A percentile compares a stretch with the other conserved stretches of the same genome.
phyloP scores from a whole-genome alignment of 2,113 vertebrate species.

The Rhinolophus ferrumequinum region DNA sequence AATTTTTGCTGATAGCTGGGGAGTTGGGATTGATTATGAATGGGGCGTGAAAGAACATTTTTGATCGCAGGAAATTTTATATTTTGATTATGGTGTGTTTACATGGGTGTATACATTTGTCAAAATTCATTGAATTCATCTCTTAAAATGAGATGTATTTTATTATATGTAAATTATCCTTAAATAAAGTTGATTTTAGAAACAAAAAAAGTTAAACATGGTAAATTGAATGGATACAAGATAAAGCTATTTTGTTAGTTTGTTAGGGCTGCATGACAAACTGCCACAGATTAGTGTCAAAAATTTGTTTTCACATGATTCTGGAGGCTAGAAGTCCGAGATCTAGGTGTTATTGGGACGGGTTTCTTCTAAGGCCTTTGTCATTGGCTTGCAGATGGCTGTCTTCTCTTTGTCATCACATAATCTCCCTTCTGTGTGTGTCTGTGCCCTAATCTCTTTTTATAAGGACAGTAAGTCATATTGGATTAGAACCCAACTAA shows the following conservation, averaged over 20 bases:
- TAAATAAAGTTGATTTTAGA: slow-evolving; percentile 16
- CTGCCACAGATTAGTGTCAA: background rate
- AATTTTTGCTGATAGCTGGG: background rate
- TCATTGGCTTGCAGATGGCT: background rate
- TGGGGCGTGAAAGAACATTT: background rate
- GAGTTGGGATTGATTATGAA: background rate
- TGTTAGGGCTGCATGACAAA: background rate
- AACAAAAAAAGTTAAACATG: background rate
- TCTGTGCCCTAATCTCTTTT: background rate
- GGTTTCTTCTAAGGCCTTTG: background rate
- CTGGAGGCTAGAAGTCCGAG: background rate
- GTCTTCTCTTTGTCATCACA: background rate
- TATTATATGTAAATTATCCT: background rate
- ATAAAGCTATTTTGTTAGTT: background rate
- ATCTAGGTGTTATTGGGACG: background rate
- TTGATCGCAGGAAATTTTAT: background rate
- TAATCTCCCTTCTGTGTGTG: background rate
- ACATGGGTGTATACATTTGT: background rate
- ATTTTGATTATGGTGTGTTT: background rate
- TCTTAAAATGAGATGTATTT: background rate
- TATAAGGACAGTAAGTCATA: background rate
- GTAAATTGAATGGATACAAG: background rate
- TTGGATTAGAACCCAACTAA: background rate
- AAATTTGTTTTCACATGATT: background rate
- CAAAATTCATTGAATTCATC: background rate